Base-by-base conservation (phyloP, 2,888 invertebrate species). In the Nephrotoma guestfalica region DNA sequence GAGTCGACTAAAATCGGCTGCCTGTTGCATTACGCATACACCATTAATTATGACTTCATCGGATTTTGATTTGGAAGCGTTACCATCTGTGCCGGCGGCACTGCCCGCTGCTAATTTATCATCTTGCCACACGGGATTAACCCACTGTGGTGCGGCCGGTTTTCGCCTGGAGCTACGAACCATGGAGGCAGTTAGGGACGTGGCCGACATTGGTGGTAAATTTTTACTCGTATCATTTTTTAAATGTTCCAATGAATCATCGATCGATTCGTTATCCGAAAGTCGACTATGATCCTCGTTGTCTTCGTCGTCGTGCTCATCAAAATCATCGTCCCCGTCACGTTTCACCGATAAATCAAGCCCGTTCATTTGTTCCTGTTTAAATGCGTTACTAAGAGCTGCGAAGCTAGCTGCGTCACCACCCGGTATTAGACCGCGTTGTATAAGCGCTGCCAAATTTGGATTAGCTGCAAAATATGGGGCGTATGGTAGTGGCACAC, bases 61-160 rank as follows among this genome's bases (percentile, higher is more conserved):
- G 7, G 89, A 89, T 83, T 86, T 88, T 88, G 91, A 92, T 89
- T 91, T 92, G 2, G 86, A 88, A 3, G 86, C 30, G 3, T 5
- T 57, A 4, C 42, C 83, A 5, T 41, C n/a, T 5, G 42, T 84
- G 3, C 85, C 85, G 4, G 86, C 87, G 9, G 86, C 30, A 84
- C 86, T 71, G 84, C 93, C 92, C 88, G 93, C 93, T 6, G 83
- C 71, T 88, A 93, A 94, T 86, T 91, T 91, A 86, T 92, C 92
- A 90, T 96, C 96, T 90, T 96, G 96, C 96, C 96, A 96, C 89
- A 97, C 97, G 0, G 98, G 98, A 91, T 98, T 98, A 4, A 98
- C 97, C 97, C 98, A 98, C 92, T 99, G 98, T 1, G 99, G 98
- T 86, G 98, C 98, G 0, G 97, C 98, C 0, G 98, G 97, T 92